A percentile compares a stretch with the other conserved stretches of the same genome.
These are phyloP conservation scores for Drosophila paracracens DNA, from an alignment of 2,888 invertebrate genomes.

Conservation along the genomic window DNA sequence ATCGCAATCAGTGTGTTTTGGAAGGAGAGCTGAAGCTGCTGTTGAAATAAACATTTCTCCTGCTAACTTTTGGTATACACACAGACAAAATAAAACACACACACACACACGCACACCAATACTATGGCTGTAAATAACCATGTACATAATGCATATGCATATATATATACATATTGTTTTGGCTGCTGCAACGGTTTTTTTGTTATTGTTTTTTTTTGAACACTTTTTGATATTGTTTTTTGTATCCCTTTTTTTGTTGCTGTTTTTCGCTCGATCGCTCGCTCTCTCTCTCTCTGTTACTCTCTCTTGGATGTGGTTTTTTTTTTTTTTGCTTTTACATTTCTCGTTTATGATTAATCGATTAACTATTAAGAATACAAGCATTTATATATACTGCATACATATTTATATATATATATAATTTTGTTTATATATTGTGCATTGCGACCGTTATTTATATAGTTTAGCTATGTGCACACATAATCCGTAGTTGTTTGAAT, in stretches of 20 bases:
- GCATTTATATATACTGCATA: slow-evolving; percentile 4
- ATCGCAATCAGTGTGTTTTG: slow-evolving; percentile 6
- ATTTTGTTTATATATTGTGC: slow-evolving; percentile 9
- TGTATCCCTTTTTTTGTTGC: slow-evolving; percentile 2
- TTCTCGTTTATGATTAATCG: slow-evolving; percentile 45
- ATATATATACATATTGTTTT: slow-evolving; percentile 27
- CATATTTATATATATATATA: slow-evolving; percentile 1
- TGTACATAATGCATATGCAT: slow-evolving; percentile 14
- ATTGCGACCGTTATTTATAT: slow-evolving; percentile 7
- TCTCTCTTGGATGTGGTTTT: slow-evolving; percentile 44
- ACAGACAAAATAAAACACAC: neutral
- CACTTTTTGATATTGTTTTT: slow-evolving; percentile 21
- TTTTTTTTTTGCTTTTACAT: slow-evolving; percentile 23
- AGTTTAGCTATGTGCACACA: slow-evolving; percentile 13
- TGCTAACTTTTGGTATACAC: slow-evolving; percentile 8
- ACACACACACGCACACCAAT: slow-evolving; percentile 4
- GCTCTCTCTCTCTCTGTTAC: slow-evolving; percentile 4
- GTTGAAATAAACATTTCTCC: neutral
- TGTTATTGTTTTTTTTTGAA: slow-evolving; percentile 25
- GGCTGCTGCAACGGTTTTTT: slow-evolving; percentile 10
- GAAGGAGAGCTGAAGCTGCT: slow-evolving; percentile 2
- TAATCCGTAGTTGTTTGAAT: slow-evolving; percentile 36
- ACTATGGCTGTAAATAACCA: slow-evolving; percentile 7
- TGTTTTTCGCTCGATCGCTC: neutral
- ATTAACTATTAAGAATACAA: slow-evolving; percentile 21